phyloP scores from a whole-genome alignment of 2,888 invertebrate genomes.

The Morpho achilles region DNA sequence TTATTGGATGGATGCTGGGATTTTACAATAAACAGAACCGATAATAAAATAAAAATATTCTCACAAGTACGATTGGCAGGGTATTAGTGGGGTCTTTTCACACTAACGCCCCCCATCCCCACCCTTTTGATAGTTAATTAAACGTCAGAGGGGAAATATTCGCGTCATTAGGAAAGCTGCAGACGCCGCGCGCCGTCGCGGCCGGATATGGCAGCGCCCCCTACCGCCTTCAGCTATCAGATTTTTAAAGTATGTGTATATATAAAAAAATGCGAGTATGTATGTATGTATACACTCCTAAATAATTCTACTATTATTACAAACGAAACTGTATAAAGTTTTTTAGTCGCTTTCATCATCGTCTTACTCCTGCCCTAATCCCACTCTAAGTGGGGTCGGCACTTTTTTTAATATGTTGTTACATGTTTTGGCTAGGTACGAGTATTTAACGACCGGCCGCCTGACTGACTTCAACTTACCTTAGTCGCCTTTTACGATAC shows the following conservation, averaged over 20 bases:
- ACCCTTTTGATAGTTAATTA: conserved; percentile 70
- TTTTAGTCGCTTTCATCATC: too few species aligned
- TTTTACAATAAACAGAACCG: neutral
- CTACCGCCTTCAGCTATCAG: conserved; percentile 14
- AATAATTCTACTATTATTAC: too few species aligned
- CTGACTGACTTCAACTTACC: too few species aligned
- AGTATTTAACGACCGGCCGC: too few species aligned
- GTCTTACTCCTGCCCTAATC: too few species aligned
- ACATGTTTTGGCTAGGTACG: too few species aligned
- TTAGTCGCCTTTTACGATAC: too few species aligned
- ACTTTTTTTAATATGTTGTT: too few species aligned
- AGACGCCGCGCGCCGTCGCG: conserved; percentile 49
- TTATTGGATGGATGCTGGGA: too few species aligned
- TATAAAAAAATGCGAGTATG: neutral
- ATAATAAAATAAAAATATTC: neutral
- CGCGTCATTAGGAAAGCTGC: conserved; percentile 67
- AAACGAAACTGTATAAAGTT: too few species aligned
- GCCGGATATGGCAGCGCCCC: conserved; percentile 47
- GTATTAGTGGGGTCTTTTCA: conserved; percentile 42
- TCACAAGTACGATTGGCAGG: conserved; percentile 33
- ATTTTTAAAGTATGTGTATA: conserved; percentile 1
- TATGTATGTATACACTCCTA: too few species aligned
- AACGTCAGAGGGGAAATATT: conserved; percentile 70
- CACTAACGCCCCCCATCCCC: conserved; percentile 28
- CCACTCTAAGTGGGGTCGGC: too few species aligned